Evolutionary conservation across 2,113 vertebrate genomes (phyloP), one percentile per base, ranked within the genome.

Genomic region (Peromyscus californicus): DNA sequence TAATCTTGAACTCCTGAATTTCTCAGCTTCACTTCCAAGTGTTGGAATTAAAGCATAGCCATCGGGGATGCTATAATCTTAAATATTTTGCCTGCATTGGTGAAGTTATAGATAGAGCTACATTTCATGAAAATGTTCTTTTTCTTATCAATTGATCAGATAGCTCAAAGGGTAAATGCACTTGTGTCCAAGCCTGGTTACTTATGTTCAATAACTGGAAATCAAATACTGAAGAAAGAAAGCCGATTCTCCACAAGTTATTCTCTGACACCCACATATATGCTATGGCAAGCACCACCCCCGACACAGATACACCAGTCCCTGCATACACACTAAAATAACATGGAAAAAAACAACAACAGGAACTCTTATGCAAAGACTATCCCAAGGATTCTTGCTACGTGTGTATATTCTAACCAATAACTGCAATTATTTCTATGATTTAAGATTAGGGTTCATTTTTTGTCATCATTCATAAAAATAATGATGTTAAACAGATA

Each of bases 101-200:
- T 84, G 54, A 84, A 33, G 19, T 26, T 54, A 36, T 24, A 72
- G 5, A n/a, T 3, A n/a, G 6, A 84, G 36, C 16, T 65, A 74
- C 5, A 65, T 70, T 93, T 92, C 36, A 96, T 57, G 22, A 80
- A 96, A 96, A 76, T 75, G 4, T 33, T 67, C 39, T 33, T 9
- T 67, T 65, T 33, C 29, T 86, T 67, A 84, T 67, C 39, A 21
- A 4, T 11, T 88, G 10, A 31, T 39, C 42, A 61, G 36, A 61
- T 29, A 7, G 8, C n/a, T 83, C 59, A 84, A 29, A 17, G 3
- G 13, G n/a, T 42, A 42, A 39, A 63, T 42, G 57, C 7, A 26
- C 1, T 7, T 29, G 22, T 84, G 6, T 29, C 22, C 6, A 84
- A 61, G 3, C 13, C 22, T 63, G n/a, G 15, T 84, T 16, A 63